Conservation (phyloP, 2,113 vertebrate species). For the Hydrolagus affinis region DNA sequence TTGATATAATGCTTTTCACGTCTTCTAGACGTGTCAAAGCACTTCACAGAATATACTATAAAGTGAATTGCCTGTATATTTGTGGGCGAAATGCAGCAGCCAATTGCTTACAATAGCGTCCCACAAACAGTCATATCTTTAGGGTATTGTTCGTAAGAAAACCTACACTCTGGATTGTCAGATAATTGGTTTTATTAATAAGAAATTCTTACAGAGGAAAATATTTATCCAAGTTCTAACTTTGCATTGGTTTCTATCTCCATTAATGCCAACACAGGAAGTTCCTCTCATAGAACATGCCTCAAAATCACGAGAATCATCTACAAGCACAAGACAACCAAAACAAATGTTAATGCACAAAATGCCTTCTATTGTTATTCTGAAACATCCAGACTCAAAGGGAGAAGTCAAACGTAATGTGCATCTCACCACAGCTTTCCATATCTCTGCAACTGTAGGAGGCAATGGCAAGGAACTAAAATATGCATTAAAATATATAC, state of each 20-base stretch:
- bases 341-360: not conserved
- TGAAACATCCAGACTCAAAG: not conserved
- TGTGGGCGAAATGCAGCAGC: too few species aligned
- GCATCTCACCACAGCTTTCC: not conserved
- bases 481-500: not conserved
- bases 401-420: not conserved
- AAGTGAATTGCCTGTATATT: too few species aligned
- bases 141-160: not conserved
- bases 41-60: too few species aligned
- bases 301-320: not conserved
- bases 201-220: not conserved
- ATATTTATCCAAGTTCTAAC: not conserved
- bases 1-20: too few species aligned
- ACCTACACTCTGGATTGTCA: not conserved
- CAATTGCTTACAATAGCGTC: too few species aligned
- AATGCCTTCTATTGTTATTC: not conserved
- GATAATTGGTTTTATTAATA: slow-evolving; percentile 13
- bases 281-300: not conserved
- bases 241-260: not conserved
- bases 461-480: not conserved
- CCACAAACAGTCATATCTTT: too few species aligned
- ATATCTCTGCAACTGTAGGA: not conserved
- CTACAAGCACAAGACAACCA: not conserved
- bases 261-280: not conserved
- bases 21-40: too few species aligned